Percentiles rank a stretch among this genome's conserved stretches.
Conservation (phyloP, 1,140 invertebrate genomes). For the Drosophila grimshawi region DNA sequence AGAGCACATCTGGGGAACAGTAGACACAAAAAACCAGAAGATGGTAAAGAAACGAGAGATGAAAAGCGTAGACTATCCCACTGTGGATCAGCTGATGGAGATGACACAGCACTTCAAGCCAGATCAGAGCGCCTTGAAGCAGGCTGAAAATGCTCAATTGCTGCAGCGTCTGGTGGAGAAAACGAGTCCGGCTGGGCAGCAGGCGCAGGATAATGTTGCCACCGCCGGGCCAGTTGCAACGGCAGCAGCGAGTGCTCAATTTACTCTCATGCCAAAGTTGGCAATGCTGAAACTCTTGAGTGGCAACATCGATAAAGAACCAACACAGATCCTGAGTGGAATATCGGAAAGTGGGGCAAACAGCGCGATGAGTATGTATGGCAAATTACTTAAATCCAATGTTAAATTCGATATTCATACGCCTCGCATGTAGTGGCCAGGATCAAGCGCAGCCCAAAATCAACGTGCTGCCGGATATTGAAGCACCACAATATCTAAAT, state of each 20-base stretch:
- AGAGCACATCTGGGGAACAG: neutral
- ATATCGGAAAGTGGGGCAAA: neutral
- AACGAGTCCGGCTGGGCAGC: slow-evolving; percentile 19
- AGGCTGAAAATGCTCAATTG: slow-evolving; percentile 15
- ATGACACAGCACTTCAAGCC: neutral
- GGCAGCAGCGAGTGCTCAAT: neutral
- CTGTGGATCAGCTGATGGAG: slow-evolving; percentile 12
- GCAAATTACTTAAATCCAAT: slow-evolving; percentile 3
- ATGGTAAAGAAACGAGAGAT: neutral
- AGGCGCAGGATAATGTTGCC: neutral
- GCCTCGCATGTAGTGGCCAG: slow-evolving; percentile 24
- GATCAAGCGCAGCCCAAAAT: slow-evolving; percentile 2
- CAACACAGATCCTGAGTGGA: neutral
- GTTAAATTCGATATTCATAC: slow-evolving; percentile 28
- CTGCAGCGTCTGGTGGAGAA: slow-evolving; percentile 46
- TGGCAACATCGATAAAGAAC: neutral
- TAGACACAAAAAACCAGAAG: neutral
- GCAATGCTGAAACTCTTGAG: neutral
- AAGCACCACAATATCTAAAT: slow-evolving; percentile 50
- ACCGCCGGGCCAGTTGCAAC: neutral
- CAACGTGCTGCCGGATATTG: slow-evolving; percentile 8
- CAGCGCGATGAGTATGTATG: slow-evolving; percentile 37
- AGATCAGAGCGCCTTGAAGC: neutral
- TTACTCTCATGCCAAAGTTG: neutral
- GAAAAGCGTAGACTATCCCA: slow-evolving; percentile 4